phyloP scores from a whole-genome alignment of 1,140 invertebrate species.

The Brachionus rubens region DNA sequence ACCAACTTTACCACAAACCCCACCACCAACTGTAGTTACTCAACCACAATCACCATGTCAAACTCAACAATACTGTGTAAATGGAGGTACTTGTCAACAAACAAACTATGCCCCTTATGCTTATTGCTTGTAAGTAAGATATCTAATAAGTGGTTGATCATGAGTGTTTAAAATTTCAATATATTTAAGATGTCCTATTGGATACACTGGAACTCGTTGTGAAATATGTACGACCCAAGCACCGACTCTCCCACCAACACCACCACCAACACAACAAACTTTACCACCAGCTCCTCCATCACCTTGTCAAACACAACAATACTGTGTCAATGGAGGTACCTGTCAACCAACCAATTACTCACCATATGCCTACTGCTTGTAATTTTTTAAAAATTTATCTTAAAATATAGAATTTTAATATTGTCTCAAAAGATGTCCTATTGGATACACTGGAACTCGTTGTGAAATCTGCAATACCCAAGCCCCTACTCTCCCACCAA shows the following conservation, averaged over 20 bases:
- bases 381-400: not conserved
- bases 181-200: not conserved
- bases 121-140: not conserved
- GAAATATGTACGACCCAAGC: not conserved
- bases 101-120: not conserved
- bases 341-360: not conserved
- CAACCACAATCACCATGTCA: not conserved
- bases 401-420: not conserved
- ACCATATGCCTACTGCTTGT: slow-evolving; percentile 18
- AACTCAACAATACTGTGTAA: slow-evolving; percentile 29
- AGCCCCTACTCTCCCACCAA: not conserved
- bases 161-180: too few relatives aligned
- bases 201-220: not conserved
- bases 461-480: not conserved
- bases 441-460: not conserved
- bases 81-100: slow-evolving; percentile 13
- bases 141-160: not conserved
- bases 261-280: not conserved
- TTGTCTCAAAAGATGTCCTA: not conserved
- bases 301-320: slow-evolving; percentile 10
- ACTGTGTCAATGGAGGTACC: slow-evolving; percentile 20
- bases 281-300: not conserved
- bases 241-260: not conserved
- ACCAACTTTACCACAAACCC: not conserved
- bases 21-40: not conserved